These are phyloP conservation scores for Argya squamiceps DNA, from an alignment of 2,797 vertebrate species.

Conservation along the genomic window DNA sequence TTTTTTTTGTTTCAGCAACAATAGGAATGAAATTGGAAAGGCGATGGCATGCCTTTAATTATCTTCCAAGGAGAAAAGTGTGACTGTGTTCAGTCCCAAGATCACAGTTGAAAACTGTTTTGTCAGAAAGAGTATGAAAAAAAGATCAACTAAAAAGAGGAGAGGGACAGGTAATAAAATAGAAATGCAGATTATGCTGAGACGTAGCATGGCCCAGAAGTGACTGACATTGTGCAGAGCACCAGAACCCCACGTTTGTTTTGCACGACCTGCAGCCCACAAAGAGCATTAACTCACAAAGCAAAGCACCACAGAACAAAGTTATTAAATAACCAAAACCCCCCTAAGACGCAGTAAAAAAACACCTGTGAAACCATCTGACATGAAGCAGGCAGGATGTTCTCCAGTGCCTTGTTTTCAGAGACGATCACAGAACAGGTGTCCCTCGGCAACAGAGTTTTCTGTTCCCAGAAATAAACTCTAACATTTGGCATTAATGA, in stretches of 20 bases:
- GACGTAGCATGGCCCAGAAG: not conserved
- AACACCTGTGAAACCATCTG: not conserved
- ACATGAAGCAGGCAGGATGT: not conserved
- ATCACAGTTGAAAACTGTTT: not conserved
- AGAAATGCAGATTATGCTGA: not conserved
- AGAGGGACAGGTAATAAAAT: not conserved
- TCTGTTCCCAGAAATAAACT: conserved; percentile 46
- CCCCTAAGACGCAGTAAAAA: not conserved
- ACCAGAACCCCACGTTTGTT: not conserved
- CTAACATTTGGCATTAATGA: conserved; percentile 48
- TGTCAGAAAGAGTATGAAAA: not conserved
- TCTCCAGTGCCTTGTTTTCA: conserved; percentile 31
- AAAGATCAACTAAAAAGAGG: not conserved
- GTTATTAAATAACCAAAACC: not conserved
- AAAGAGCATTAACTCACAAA: not conserved
- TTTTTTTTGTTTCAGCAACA: not conserved
- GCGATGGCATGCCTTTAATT: not conserved
- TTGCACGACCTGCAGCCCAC: not conserved
- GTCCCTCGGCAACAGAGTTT: conserved; percentile 25
- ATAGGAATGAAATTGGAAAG: not conserved
- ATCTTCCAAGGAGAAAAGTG: not conserved
- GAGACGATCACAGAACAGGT: conserved; percentile 12
- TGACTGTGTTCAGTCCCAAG: not conserved
- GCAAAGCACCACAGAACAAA: not conserved
- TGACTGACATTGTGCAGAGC: not conserved